A percentile compares a stretch with the other conserved stretches of the same genome.
These are phyloP conservation scores for Drosophila mayaguana DNA, from an alignment of 2,888 invertebrate genomes.

Conservation along the genomic window DNA sequence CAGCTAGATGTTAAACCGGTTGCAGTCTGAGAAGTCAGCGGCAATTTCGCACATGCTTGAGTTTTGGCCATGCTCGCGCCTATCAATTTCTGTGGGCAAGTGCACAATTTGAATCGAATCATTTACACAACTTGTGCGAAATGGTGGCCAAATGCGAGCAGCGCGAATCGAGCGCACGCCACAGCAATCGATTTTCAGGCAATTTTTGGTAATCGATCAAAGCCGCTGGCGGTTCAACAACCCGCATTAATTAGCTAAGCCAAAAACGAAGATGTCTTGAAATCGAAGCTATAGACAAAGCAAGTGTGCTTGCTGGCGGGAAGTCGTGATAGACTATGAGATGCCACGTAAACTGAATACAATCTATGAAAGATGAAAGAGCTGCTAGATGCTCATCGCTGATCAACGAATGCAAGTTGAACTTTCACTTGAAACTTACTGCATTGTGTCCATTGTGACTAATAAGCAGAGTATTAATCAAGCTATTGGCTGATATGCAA, in stretches of 20 bases:
- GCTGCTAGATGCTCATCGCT: neutral
- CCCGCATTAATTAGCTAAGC: slow-evolving; percentile 61
- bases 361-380: too few species aligned
- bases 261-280: slow-evolving; percentile 39
- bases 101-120: slow-evolving; percentile 60
- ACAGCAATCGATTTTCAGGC: slow-evolving; percentile 28
- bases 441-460: neutral
- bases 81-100: slow-evolving; percentile 30
- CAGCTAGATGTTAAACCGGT: slow-evolving; percentile 33
- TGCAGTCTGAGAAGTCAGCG: slow-evolving; percentile 20
- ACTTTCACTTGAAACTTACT: neutral
- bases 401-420: neutral
- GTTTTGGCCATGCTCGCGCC: slow-evolving; percentile 11
- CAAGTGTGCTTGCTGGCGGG: neutral
- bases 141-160: slow-evolving; percentile 56
- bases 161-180: slow-evolving; percentile 54
- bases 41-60: slow-evolving; percentile 37
- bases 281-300: slow-evolving; percentile 32
- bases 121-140: slow-evolving; percentile 53
- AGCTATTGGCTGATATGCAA: neutral
- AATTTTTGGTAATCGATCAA: slow-evolving; percentile 62
- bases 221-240: slow-evolving; percentile 67
- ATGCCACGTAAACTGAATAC: neutral
- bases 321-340: neutral
- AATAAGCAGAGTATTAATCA: neutral